Base-by-base conservation (phyloP, 2,888 invertebrate genomes). In the Lepidonotus clava region DNA sequence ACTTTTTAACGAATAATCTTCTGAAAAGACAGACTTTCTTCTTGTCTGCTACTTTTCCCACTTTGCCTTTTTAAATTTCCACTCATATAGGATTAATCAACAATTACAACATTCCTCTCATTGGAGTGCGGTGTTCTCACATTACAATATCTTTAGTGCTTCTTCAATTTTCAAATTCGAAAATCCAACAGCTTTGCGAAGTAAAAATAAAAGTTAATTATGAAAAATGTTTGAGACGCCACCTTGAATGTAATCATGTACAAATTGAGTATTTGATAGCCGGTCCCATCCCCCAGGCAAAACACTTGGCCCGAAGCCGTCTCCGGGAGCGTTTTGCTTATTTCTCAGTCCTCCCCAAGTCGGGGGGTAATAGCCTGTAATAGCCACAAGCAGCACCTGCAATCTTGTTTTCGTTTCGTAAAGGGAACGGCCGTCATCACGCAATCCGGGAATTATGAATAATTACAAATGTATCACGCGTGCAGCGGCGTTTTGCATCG, bases 261-360 rank as follows among this genome's bases (percentile, higher is more conserved):
- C 24, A 80, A 46, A 80, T 46, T 80, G 41, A 18, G n/a, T 24
- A 24, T 46, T 28, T 8, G 8, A 24, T 41, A 80, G 80, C 51
- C 80, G 51, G 51, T 80, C 34, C 80, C 80, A 80, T 80, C 46
- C 80, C 41, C 24, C 80, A 14, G 46, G 46, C 46, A 80, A 80
- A 46, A 46, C 46, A 24, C 8, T 18, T 46, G 24, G 1, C 5
- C 6, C n/a, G 38, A 32, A 32, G 34, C 36, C 56, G 8, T 56
- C 24, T 56, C 56, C 56, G n/a, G 56, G 5, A n/a, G n/a, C 14
- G n/a, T n/a, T n/a, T n/a, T n/a, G n/a, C n/a, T n/a, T n/a, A n/a
- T n/a, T n/a, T n/a, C n/a, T n/a, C n/a, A n/a, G n/a, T n/a, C n/a
- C n/a, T n/a, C n/a, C n/a, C n/a, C n/a, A n/a, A n/a, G 46, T 46